phyloP scores from a whole-genome alignment of 35 echinoderm and acorn worm species.

The Apostichopus parvimensis region DNA sequence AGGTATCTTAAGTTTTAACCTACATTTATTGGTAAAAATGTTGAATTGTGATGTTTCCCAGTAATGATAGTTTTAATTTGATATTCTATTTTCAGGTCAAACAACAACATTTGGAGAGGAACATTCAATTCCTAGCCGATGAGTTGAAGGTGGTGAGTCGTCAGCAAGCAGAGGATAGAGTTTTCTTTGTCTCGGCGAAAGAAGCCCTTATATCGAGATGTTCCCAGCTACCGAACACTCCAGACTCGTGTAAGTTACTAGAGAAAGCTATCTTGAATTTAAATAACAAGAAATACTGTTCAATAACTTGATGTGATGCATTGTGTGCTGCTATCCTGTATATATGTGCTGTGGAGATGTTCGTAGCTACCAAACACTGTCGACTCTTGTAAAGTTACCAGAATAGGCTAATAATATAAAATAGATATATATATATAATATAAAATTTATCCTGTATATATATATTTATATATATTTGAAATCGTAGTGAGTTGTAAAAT shows the following conservation, averaged over 20 bases:
- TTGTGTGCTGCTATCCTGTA: background rate
- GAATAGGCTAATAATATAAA: too few relatives aligned
- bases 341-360: background rate
- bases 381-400: too few relatives aligned
- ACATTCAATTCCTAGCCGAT: slow-evolving; percentile 86
- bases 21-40: too few relatives aligned
- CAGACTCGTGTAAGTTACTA: slow-evolving; percentile 70
- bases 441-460: too few relatives aligned
- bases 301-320: background rate
- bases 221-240: slow-evolving; percentile 69
- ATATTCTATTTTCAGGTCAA: slow-evolving; percentile 66
- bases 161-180: slow-evolving; percentile 86
- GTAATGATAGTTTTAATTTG: too few relatives aligned
- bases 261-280: background rate
- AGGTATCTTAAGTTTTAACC: too few relatives aligned
- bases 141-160: slow-evolving; percentile 89
- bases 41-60: too few relatives aligned
- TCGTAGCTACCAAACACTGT: background rate
- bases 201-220: slow-evolving; percentile 82
- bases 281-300: background rate
- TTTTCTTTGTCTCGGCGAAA: slow-evolving; percentile 98
- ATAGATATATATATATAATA: too few relatives aligned
- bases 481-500: too few relatives aligned
- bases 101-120: slow-evolving; percentile 86
- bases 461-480: too few relatives aligned